These are phyloP conservation scores for Poeciliopsis gracilis DNA, from an alignment of 2,797 vertebrate species.

Conservation along the genomic window DNA sequence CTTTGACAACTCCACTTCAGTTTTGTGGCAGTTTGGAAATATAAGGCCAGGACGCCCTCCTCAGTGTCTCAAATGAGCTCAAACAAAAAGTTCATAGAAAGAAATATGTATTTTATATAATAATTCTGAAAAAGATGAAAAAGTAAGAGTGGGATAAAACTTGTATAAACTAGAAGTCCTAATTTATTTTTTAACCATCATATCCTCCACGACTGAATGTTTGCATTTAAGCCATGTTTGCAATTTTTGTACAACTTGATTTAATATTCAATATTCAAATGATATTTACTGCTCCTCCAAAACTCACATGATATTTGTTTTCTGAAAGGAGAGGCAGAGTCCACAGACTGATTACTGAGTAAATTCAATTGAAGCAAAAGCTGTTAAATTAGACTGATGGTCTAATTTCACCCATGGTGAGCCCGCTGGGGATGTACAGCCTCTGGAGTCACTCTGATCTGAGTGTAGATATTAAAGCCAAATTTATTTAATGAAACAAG, in stretches of 20 bases:
- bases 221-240: neutral
- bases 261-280: conserved; percentile 32
- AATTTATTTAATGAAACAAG: conserved; percentile 42
- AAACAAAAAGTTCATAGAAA: neutral
- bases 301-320: neutral
- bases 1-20: neutral
- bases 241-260: neutral
- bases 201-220: no score
- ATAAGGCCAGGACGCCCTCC: neutral
- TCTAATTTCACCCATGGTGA: conserved; percentile 35
- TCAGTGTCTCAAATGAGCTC: neutral
- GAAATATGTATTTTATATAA: neutral
- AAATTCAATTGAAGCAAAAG: conserved; percentile 16
- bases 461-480: conserved; percentile 24
- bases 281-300: conserved; percentile 8
- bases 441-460: conserved; percentile 20
- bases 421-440: neutral
- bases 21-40: neutral
- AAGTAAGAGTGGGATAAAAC: neutral
- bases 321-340: neutral
- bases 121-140: neutral
- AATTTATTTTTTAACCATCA: neutral
- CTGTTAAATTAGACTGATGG: conserved; percentile 39
- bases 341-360: conserved; percentile 4
- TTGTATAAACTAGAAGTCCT: neutral